phyloP scores from a whole-genome alignment of 2,888 invertebrate species.

The Chymomyza caudatula region DNA sequence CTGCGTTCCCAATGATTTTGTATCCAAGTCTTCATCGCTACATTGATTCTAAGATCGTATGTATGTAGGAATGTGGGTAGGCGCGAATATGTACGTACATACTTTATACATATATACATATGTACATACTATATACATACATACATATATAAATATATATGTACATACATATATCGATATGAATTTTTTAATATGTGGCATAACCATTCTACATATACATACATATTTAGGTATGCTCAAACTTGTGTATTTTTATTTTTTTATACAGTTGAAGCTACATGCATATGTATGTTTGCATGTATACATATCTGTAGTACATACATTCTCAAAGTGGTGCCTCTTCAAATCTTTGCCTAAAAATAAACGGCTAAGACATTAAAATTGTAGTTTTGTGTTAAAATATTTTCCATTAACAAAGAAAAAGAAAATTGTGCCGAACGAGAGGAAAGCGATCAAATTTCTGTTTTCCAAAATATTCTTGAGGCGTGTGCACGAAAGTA shows the following conservation, averaged over 20 bases:
- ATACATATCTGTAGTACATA: constrained; percentile 11
- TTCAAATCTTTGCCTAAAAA: constrained; percentile 48
- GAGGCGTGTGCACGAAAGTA: constrained; percentile 55
- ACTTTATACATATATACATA: no score
- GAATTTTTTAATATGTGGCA: no score
- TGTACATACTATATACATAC: no score
- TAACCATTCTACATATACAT: no score
- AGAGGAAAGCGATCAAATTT: constrained; percentile 53
- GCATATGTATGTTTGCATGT: not conserved
- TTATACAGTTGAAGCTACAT: not conserved
- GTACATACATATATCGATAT: no score
- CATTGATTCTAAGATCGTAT: no score
- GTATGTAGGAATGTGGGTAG: no score
- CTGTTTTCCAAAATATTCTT: constrained; percentile 53
- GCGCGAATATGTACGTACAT: no score
- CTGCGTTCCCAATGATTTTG: no score
- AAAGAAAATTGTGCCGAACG: constrained; percentile 33
- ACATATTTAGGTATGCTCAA: not conserved
- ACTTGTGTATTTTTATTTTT: no score
- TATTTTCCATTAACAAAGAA: constrained; percentile 37
- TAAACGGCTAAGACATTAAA: constrained; percentile 49
- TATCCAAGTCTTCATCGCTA: no score
- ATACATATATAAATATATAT: no score
- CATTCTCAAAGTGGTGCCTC: constrained; percentile 42
- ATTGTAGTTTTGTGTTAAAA: constrained; percentile 32